Evolutionary conservation across 2,113 vertebrate genomes (phyloP).

Genomic region (Takifugu bimaculatus): DNA sequence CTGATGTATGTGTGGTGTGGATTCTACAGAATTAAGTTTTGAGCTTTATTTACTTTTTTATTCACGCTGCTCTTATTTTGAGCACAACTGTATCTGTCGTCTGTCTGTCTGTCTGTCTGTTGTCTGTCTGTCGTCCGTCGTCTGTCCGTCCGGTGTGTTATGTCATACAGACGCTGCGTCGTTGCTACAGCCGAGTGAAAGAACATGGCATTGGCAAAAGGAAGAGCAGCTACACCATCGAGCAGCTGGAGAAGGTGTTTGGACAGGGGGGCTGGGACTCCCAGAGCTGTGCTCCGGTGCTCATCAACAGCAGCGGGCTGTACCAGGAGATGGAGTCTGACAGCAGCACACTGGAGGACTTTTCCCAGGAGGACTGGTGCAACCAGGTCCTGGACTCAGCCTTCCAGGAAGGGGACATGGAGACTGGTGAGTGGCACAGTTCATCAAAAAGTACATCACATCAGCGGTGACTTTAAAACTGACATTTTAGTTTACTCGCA

Average conservation of each 20-base stretch:
- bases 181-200: conserved; percentile 98
- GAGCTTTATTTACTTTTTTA: too few relatives aligned
- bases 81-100: too few relatives aligned
- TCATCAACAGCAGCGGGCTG: conserved; percentile 97
- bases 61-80: too few relatives aligned
- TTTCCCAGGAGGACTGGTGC: conserved; percentile 96
- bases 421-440: conserved; percentile 80
- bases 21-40: too few relatives aligned
- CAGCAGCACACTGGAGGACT: conserved; percentile 95
- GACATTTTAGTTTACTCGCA: conserved; percentile 39
- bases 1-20: too few relatives aligned
- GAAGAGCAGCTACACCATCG: conserved; percentile 98
- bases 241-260: conserved; percentile 98
- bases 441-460: too few relatives aligned
- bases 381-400: conserved; percentile 92
- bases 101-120: too few relatives aligned
- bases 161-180: conserved; percentile 84
- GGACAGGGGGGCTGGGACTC: conserved; percentile 98
- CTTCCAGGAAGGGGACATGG: conserved; percentile 90
- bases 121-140: too few relatives aligned
- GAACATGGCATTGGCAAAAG: conserved; percentile 96
- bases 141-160: too few relatives aligned
- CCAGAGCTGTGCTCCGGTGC: conserved; percentile 93
- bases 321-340: conserved; percentile 99
- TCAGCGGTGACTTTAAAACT: too few relatives aligned